A percentile compares a stretch with the other conserved stretches of the same genome.
These are phyloP conservation scores for Entomyzon cyanotis DNA, from an alignment of 2,113 vertebrate genomes.

Conservation along the genomic window DNA sequence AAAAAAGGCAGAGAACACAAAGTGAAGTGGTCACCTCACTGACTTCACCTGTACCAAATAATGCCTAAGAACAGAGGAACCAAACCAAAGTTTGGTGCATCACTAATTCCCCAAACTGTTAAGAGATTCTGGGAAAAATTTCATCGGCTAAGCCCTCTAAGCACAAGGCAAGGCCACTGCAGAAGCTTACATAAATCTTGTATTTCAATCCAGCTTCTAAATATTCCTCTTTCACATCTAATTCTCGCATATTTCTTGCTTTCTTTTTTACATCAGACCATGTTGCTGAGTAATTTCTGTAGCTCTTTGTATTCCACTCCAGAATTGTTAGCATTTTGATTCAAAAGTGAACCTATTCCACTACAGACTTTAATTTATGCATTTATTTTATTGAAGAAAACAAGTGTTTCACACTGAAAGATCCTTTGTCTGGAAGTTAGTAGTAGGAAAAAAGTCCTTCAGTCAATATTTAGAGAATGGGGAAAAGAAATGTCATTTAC, in stretches of 20 bases:
- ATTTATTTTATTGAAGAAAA: not conserved
- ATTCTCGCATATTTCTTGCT: not conserved
- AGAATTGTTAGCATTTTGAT: not conserved
- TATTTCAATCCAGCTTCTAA: not conserved
- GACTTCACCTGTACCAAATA: rapidly evolving
- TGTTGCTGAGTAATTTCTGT: not conserved
- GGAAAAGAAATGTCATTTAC: not conserved
- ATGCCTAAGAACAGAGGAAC: not conserved
- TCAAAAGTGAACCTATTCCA: not conserved
- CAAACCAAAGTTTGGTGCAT: too few species aligned
- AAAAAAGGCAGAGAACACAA: not conserved
- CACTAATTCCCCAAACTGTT: not conserved
- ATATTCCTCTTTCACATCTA: not conserved
- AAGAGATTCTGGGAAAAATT: not conserved
- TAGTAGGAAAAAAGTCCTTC: not conserved
- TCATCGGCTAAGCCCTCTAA: not conserved
- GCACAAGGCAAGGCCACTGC: not conserved
- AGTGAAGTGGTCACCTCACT: rapidly evolving
- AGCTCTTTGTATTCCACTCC: not conserved
- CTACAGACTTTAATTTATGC: not conserved
- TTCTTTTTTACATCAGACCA: not conserved
- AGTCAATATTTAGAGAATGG: not conserved
- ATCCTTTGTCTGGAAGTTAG: not conserved
- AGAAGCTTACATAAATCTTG: not conserved
- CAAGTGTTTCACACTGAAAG: not conserved